phyloP scores from a whole-genome alignment of 2,888 invertebrate genomes.

The Stenodera caucasica region DNA sequence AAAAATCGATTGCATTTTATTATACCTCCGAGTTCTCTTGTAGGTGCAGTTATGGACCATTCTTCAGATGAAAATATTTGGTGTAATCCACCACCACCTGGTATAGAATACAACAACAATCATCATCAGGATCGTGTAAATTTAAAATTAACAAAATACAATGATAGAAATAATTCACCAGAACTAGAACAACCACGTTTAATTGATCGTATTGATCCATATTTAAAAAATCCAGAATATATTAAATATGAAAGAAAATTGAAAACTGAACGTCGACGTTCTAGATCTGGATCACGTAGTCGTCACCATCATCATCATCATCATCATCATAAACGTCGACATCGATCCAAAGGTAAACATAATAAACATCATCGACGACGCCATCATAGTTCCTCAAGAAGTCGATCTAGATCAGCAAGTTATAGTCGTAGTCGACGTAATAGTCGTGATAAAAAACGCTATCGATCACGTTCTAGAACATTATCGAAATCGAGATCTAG shows the following conservation, averaged over 20 bases:
- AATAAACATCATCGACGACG: slow-evolving; percentile 27
- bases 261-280: slow-evolving; percentile 31
- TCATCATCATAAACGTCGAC: slow-evolving; percentile 25
- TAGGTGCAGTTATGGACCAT: slow-evolving; percentile 55
- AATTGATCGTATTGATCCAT: slow-evolving; percentile 48
- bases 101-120: slow-evolving; percentile 47
- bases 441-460: slow-evolving; percentile 27
- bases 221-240: slow-evolving; percentile 48
- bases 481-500: slow-evolving; percentile 37
- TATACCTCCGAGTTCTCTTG: slow-evolving; percentile 59
- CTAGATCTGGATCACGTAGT: slow-evolving; percentile 37
- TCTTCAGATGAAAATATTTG: slow-evolving; percentile 43
- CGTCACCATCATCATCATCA: too few species aligned
- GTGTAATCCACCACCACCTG: slow-evolving; percentile 55
- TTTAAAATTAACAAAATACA: slow-evolving; percentile 14
- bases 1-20: slow-evolving; percentile 50
- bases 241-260: slow-evolving; percentile 40
- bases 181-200: slow-evolving; percentile 24
- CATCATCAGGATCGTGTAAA: slow-evolving; percentile 19
- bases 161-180: neutral
- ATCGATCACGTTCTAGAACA: slow-evolving; percentile 30
- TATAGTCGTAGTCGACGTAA: slow-evolving; percentile 24
- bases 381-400: slow-evolving; percentile 24
- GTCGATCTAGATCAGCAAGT: slow-evolving; percentile 25
- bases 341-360: slow-evolving; percentile 35